Percentiles rank a stretch among this genome's conserved stretches.
Conservation (phyloP, 2,888 invertebrate species). For the Ditylenchus weischeri region DNA sequence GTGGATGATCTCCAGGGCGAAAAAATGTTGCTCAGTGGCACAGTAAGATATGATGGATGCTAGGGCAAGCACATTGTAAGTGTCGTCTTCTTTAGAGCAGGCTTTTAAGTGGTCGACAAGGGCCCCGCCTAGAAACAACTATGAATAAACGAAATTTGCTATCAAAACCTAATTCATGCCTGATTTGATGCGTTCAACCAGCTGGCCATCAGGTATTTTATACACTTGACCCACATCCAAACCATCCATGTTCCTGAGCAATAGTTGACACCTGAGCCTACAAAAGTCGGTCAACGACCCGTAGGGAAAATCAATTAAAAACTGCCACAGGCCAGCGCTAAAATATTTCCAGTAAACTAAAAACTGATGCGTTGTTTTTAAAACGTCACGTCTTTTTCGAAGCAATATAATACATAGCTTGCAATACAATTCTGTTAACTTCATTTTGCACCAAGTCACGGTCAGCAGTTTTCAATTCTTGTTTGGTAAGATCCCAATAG, state of each 20-base stretch:
- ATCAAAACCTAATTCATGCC: neutral
- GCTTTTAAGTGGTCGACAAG: constrained; percentile 23
- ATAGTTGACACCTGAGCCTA: constrained; percentile 44
- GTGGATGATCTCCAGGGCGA: constrained; percentile 39
- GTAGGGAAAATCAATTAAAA: constrained; percentile 55
- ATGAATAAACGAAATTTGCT: neutral
- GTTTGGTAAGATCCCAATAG: constrained; percentile 42
- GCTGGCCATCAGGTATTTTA: constrained; percentile 29
- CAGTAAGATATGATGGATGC: constrained; percentile 33
- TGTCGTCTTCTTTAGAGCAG: constrained; percentile 32
- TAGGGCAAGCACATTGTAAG: constrained; percentile 36
- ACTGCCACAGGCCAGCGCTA: constrained; percentile 56
- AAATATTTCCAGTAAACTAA: constrained; percentile 13
- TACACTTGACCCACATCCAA: constrained; percentile 27
- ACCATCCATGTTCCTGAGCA: constrained; percentile 36
- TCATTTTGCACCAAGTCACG: constrained; percentile 45
- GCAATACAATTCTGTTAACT: constrained; percentile 51
- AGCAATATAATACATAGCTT: constrained; percentile 46
- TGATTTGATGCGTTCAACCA: constrained; percentile 19
- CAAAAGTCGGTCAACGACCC: constrained; percentile 48
- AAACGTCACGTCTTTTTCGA: constrained; percentile 36
- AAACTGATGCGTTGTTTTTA: neutral
- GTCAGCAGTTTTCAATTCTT: constrained; percentile 27
- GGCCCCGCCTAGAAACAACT: constrained; percentile 17
- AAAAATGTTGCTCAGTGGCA: constrained; percentile 28